Evolutionary conservation across 2,113 vertebrate species (phyloP).

Genomic region (Centropus bengalensis): DNA sequence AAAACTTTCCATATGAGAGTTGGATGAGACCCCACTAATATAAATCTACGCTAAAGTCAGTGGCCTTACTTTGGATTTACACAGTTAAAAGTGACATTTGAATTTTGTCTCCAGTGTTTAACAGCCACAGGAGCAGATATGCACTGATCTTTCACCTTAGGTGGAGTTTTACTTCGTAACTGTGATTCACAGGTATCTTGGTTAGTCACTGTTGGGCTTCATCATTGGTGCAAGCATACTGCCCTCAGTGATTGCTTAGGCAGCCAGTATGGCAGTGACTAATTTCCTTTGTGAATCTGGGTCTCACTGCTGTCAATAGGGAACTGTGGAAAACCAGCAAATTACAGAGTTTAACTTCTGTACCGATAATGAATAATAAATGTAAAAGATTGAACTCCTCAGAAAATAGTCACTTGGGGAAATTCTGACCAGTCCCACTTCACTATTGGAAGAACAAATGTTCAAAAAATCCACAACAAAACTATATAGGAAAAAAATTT

Average conservation of each 20-base stretch:
- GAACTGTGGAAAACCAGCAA: background rate
- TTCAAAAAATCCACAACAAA: background rate
- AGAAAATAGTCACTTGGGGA: background rate
- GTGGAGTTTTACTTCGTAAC: background rate
- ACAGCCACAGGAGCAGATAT: background rate
- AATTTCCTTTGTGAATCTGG: slow-evolving; percentile 20
- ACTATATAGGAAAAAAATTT: background rate
- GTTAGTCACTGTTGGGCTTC: slow-evolving; percentile 3
- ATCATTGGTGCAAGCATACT: background rate
- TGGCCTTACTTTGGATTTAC: background rate
- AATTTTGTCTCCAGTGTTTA: background rate
- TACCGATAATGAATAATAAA: background rate
- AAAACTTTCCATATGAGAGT: background rate
- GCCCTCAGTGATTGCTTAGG: background rate
- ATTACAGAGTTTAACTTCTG: background rate
- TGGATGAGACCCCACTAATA: background rate
- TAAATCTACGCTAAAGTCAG: background rate
- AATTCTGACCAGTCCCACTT: background rate
- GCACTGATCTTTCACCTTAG: background rate
- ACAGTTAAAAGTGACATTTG: background rate
- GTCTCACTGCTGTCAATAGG: background rate
- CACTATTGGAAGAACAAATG: background rate
- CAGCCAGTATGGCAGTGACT: background rate
- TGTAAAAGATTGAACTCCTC: background rate
- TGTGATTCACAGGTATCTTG: background rate